These are phyloP conservation scores for Pteropus alecto DNA, from an alignment of 2,113 vertebrate species.

Conservation along the genomic window DNA sequence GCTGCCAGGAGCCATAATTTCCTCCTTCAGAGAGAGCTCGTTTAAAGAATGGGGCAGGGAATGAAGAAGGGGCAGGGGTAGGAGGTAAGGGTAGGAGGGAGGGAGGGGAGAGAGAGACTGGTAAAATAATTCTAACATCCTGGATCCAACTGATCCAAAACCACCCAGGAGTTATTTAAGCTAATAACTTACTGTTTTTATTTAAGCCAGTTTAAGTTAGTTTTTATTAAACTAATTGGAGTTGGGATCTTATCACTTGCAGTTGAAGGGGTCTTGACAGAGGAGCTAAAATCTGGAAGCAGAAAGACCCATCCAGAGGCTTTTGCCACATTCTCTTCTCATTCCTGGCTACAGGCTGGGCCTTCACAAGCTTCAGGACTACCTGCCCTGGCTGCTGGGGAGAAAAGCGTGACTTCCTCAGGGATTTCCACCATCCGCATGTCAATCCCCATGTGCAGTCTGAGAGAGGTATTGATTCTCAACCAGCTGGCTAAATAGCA, in stretches of 20 bases:
- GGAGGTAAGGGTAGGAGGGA: fast-evolving
- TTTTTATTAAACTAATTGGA: background rate
- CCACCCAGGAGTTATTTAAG: background rate
- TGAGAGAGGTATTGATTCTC: background rate
- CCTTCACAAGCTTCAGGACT: background rate
- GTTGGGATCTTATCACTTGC: background rate
- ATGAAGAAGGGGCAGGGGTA: fast-evolving
- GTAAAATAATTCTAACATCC: background rate
- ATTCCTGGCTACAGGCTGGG: background rate
- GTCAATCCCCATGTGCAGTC: background rate
- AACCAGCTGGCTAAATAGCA: constrained; percentile 24
- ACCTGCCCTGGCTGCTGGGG: background rate
- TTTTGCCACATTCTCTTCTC: background rate
- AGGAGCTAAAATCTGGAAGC: background rate
- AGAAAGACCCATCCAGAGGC: background rate
- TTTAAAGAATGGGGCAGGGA: background rate
- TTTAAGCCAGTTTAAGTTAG: background rate
- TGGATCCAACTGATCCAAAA: background rate
- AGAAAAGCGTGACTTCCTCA: background rate
- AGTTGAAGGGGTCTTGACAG: background rate
- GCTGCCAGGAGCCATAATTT: background rate
- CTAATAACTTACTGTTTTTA: background rate
- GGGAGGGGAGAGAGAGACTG: background rate
- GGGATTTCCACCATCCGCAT: background rate
- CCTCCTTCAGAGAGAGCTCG: background rate